Evolutionary conservation across 1,140 invertebrate genomes (phyloP).

Genomic region (Scylla paramamosain): DNA sequence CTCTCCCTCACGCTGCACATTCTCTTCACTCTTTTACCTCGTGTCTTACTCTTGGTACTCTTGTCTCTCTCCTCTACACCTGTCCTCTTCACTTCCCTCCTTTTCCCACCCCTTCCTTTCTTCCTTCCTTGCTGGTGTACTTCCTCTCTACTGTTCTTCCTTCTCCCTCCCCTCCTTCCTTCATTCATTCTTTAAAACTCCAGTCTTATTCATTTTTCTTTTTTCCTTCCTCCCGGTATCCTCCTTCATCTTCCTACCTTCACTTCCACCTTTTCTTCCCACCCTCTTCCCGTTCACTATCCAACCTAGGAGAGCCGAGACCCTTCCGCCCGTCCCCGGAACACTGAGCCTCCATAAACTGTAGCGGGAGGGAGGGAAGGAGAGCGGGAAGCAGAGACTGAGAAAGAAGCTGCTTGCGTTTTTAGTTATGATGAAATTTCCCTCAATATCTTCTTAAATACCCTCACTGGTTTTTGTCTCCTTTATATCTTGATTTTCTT

Average conservation of each 20-base stretch:
- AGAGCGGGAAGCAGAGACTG: neutral
- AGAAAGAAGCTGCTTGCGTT: neutral
- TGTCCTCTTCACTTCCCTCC: neutral
- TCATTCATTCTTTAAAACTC: neutral
- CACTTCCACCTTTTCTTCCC: neutral
- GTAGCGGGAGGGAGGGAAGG: neutral
- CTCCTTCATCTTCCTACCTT: neutral
- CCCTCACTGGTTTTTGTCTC: too few species aligned
- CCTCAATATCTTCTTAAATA: neutral
- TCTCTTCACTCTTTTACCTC: too few species aligned
- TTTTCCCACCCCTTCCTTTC: neutral
- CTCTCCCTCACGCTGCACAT: too few species aligned
- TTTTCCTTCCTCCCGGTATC: neutral
- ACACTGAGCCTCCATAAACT: neutral
- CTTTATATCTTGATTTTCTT: too few species aligned
- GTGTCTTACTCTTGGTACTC: too few species aligned
- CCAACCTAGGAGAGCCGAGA: too few species aligned
- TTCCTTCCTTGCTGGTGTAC: neutral
- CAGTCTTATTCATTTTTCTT: neutral
- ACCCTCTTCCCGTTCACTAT: neutral
- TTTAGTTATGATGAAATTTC: neutral
- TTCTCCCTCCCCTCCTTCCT: neutral
- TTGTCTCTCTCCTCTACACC: neutral
- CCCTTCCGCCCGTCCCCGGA: neutral
- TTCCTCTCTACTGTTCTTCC: neutral